Conservation (phyloP, 1,140 invertebrate species). For the Platyscapa corneri region DNA sequence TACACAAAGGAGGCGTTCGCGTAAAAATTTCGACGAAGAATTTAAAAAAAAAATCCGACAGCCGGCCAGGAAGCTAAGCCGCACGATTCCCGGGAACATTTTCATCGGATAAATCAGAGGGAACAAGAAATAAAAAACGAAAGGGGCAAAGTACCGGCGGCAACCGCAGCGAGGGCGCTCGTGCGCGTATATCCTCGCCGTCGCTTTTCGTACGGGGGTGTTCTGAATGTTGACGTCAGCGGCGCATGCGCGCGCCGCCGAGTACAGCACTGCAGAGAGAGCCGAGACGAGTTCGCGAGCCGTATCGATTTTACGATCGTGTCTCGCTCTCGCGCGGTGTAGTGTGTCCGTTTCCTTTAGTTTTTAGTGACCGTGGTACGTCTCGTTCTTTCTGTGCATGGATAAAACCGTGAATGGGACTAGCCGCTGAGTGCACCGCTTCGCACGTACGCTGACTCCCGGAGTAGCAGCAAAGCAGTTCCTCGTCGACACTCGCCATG, state of each 20-base stretch:
- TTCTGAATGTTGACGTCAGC: conserved; percentile 74
- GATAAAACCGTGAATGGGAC: conserved; percentile 86
- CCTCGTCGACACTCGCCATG: conserved; percentile 81
- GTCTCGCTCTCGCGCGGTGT: conserved; percentile 75
- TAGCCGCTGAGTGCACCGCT: conserved; percentile 74
- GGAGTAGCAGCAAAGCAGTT: conserved; percentile 54
- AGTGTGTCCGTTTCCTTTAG: conserved; percentile 71
- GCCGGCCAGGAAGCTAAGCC: too few relatives aligned
- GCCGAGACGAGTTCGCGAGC: conserved; percentile 77
- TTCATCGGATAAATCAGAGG: too few relatives aligned
- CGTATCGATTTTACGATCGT: conserved; percentile 86
- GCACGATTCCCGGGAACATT: too few relatives aligned
- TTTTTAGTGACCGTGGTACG: conserved; percentile 80
- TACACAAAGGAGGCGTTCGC: too few relatives aligned
- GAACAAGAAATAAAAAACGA: neutral
- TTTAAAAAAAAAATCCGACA: too few relatives aligned
- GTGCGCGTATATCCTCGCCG: neutral
- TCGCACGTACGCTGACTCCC: conserved; percentile 65
- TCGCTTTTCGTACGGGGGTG: conserved; percentile 49
- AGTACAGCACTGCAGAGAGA: conserved; percentile 74
- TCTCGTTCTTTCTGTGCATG: conserved; percentile 72
- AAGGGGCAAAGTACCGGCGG: neutral
- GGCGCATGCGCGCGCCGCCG: conserved; percentile 73
- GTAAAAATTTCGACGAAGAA: too few relatives aligned
- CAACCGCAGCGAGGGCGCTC: neutral